Conservation (phyloP, 2,113 vertebrate genomes). For the Solea senegalensis region DNA sequence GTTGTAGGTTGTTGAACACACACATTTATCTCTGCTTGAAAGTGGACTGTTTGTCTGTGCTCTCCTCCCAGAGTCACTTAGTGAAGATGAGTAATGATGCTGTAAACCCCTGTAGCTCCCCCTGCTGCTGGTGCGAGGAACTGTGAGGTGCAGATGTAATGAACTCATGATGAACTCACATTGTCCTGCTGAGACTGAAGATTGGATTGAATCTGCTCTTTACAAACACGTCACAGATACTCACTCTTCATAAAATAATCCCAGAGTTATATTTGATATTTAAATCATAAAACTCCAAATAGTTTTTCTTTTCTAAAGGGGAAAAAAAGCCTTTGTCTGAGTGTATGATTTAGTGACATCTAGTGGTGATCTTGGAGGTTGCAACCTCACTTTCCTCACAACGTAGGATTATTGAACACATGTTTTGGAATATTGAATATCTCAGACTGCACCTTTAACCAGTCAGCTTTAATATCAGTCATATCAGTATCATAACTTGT, state of each 20-base stretch:
- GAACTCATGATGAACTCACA: too few relatives aligned
- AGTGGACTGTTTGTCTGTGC: conserved; percentile 12
- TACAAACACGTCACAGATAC: not conserved
- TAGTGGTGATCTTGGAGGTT: not conserved
- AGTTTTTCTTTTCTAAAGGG: not conserved
- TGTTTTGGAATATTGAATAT: not conserved
- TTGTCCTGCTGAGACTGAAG: too few relatives aligned
- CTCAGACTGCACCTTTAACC: too few relatives aligned
- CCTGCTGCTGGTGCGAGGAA: conserved; percentile 60
- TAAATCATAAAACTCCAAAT: not conserved
- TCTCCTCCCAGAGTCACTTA: not conserved
- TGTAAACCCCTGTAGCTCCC: conserved; percentile 57
- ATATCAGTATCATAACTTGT: too few relatives aligned
- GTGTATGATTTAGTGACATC: not conserved
- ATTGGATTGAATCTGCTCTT: not conserved
- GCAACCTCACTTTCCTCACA: not conserved
- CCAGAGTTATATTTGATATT: not conserved
- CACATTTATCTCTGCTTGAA: not conserved
- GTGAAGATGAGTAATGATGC: not conserved
- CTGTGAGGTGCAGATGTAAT: conserved; percentile 2
- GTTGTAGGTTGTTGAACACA: not conserved
- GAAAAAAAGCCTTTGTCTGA: too few relatives aligned
- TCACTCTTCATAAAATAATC: too few relatives aligned
- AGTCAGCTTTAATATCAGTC: too few relatives aligned
- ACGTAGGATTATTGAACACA: not conserved